Percentiles rank a stretch among this genome's conserved stretches.
Evolutionary conservation across 2,888 invertebrate genomes (phyloP).

Genomic region (Polymixis flavicincta): DNA sequence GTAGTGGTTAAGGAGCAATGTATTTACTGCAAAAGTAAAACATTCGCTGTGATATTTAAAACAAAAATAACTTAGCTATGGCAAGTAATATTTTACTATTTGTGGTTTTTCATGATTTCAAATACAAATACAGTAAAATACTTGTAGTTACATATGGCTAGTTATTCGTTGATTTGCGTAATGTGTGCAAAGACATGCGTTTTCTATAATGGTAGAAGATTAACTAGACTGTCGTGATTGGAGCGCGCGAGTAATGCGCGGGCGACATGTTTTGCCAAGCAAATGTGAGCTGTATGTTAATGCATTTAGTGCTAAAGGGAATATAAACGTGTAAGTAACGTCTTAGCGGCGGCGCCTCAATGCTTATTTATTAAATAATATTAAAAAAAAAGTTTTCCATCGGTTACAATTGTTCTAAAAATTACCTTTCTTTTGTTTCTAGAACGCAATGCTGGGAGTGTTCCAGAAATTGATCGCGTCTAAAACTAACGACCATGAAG

Average conservation of each 20-base stretch:
- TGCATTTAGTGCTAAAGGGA: too few relatives aligned
- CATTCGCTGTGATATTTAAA: not conserved
- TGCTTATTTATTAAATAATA: too few relatives aligned
- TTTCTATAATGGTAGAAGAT: too few relatives aligned
- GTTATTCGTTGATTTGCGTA: not conserved
- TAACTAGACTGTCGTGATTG: too few relatives aligned
- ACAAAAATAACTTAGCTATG: not conserved
- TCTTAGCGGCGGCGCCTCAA: too few relatives aligned
- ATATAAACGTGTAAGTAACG: too few relatives aligned
- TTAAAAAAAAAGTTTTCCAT: too few relatives aligned
- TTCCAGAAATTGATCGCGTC: conserved; percentile 99
- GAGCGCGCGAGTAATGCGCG: too few relatives aligned
- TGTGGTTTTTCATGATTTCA: conserved; percentile 10
- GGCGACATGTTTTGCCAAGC: too few relatives aligned
- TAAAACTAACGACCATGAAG: conserved; percentile 98
- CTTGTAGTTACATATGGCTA: conserved; percentile 4
- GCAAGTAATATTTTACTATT: not conserved
- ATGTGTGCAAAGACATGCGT: too few relatives aligned
- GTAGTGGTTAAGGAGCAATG: not conserved
- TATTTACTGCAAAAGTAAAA: not conserved
- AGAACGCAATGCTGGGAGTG: conserved; percentile 96
- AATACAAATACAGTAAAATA: conserved; percentile 6
- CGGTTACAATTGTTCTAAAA: too few relatives aligned
- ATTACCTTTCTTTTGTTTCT: conserved; percentile 66
- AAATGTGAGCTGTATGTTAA: too few relatives aligned